These are phyloP conservation scores for Melanotaenia duboulayi DNA, from an alignment of 2,113 vertebrate species.

Conservation along the genomic window DNA sequence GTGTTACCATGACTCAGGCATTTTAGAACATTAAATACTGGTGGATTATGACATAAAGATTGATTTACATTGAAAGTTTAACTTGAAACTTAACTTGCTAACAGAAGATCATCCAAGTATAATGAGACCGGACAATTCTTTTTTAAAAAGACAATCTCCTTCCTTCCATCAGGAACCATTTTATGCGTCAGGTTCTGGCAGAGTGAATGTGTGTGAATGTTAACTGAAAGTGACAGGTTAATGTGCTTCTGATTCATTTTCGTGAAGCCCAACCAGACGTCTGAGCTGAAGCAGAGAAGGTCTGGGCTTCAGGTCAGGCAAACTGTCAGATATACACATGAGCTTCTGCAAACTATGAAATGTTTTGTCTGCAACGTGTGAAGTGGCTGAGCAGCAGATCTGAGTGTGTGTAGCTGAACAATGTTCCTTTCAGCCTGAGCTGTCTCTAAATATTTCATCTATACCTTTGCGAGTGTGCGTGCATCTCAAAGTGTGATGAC, in stretches of 20 bases:
- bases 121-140: too few relatives aligned
- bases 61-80: neutral
- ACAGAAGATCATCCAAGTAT: neutral
- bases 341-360: conserved; percentile 3
- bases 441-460: conserved; percentile 2
- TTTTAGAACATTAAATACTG: neutral
- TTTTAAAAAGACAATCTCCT: neutral
- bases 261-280: too few relatives aligned
- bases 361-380: neutral
- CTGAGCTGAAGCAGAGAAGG: neutral
- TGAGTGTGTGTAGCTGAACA: neutral
- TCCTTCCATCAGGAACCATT: neutral
- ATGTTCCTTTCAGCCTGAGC: conserved; percentile 18
- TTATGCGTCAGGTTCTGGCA: neutral
- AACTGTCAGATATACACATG: conserved; percentile 14
- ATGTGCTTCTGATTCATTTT: too few relatives aligned
- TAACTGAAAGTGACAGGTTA: too few relatives aligned
- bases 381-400: neutral
- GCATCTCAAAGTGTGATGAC: neutral
- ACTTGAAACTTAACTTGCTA: neutral
- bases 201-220: neutral
- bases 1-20: too few relatives aligned
- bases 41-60: neutral
- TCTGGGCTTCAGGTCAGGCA: neutral
- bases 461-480: neutral